Percentiles rank a stretch among this genome's conserved stretches.
phyloP scores from a whole-genome alignment of 2,888 invertebrate species.

The Pyralis farinalis region DNA sequence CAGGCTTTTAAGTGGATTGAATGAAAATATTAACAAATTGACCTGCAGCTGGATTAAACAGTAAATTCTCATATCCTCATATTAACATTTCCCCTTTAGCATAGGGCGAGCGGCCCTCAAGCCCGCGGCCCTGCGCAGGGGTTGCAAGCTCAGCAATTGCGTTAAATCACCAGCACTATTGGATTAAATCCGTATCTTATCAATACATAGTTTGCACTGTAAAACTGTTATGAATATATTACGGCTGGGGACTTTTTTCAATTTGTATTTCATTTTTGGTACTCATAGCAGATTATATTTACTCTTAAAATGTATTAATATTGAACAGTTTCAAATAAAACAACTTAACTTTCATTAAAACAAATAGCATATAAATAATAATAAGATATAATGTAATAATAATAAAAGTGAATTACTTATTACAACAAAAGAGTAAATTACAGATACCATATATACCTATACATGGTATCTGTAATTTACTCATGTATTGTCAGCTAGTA shows the following conservation, averaged over 20 bases:
- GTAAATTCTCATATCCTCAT: slow-evolving; percentile 80
- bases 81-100: slow-evolving; percentile 73
- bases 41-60: slow-evolving; percentile 77
- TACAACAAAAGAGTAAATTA: too few relatives aligned
- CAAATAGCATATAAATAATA: too few relatives aligned
- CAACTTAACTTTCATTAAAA: too few relatives aligned
- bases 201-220: slow-evolving; percentile 26
- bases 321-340: too few relatives aligned
- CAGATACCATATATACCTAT: too few relatives aligned
- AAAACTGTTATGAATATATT: slow-evolving; percentile 16
- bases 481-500: too few relatives aligned
- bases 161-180: slow-evolving; percentile 74
- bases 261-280: too few relatives aligned
- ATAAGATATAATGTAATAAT: too few relatives aligned
- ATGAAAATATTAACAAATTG: slow-evolving; percentile 80
- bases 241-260: slow-evolving; percentile 4
- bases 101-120: slow-evolving; percentile 61
- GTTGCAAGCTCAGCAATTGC: slow-evolving; percentile 75
- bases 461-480: too few relatives aligned
- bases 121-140: slow-evolving; percentile 43
- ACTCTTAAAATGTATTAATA: too few relatives aligned
- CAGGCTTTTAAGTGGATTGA: slow-evolving; percentile 75
- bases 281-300: too few relatives aligned
- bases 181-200: slow-evolving; percentile 63
- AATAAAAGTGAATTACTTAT: too few relatives aligned